Conservation (phyloP, 2,113 vertebrate genomes). For the Oncorhynchus masou region DNA sequence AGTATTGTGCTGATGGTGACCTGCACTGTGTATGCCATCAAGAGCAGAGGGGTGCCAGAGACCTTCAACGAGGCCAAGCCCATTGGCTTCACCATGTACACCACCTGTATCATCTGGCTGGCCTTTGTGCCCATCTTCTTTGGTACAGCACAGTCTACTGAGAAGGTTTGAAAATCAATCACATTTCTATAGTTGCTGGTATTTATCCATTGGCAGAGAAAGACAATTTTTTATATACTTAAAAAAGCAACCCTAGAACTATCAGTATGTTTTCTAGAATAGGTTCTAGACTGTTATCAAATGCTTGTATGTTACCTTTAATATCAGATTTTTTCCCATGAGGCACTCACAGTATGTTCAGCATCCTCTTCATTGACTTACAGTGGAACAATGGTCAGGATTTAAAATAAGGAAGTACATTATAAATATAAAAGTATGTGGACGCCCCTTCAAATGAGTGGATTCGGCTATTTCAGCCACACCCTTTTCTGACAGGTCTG, state of each 20-base stretch:
- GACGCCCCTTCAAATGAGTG: no score
- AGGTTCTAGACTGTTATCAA: neutral
- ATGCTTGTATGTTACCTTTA: conserved; percentile 19
- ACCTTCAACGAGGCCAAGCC: conserved; percentile 93
- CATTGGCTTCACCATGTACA: conserved; percentile 90
- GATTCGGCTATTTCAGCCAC: no score
- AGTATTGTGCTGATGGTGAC: conserved; percentile 89
- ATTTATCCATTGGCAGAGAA: neutral
- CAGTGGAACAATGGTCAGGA: conserved; percentile 23
- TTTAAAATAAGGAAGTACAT: conserved; percentile 48
- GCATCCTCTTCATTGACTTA: conserved; percentile 30
- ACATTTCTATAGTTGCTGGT: no score
- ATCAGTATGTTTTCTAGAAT: no score
- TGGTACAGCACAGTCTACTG: conserved; percentile 83
- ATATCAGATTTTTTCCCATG: conserved; percentile 36
- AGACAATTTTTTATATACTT: neutral
- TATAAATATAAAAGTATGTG: no score
- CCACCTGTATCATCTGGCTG: conserved; percentile 88
- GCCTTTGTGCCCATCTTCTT: conserved; percentile 93
- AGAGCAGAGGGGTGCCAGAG: conserved; percentile 86
- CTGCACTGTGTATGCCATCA: conserved; percentile 87
- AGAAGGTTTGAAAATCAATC: conserved; percentile 75
- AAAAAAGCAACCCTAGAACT: neutral
- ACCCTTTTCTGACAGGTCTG: no score
- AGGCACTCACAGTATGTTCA: conserved; percentile 40